Base-by-base conservation (phyloP, 1,140 invertebrate species). In the Temnothorax longispinosus region DNA sequence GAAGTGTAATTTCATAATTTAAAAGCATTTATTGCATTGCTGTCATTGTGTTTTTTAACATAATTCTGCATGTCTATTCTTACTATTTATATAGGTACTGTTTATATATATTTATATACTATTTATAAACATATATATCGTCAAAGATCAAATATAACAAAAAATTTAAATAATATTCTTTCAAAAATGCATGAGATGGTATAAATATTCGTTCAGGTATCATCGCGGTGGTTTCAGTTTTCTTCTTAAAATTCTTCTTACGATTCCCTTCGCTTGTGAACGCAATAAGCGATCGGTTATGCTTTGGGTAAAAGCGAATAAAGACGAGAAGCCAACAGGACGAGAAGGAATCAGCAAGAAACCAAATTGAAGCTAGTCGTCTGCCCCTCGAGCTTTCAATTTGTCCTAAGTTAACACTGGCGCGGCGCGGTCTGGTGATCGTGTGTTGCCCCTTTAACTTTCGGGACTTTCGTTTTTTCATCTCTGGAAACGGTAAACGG, bases 341-440 rank as follows among this genome's bases (percentile, higher is more conserved):
- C 38, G 38, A 41, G 38, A 41, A 41, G 6, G 38, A 41, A 41
- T 41, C 38, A 41, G 38, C 38, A 6, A 41, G 38, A 41, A 41
- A 41, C 38, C 38, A 41, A 91, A 91, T 89, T 82, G 82, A 82
- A 84, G 82, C 65, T 87, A 80, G 82, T 47, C 69, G 78, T 47
- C 69, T 27, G 52, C 38, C 81, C 76, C 80, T 82, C 47, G 88
- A 89, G 80, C 84, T 89, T 89, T 90, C 91, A 91, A 92, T 92
- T 92, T 90, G 87, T 91, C 88, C 76, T 85, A 90, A 91, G 91
- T 91, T 92, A 92, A 92, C 90, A 92, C 52, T 62, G 67, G 69
- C 71, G 52, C 21, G 67, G 69, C 71, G 52, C 21, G 60, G 56
- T 27, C 58, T 41, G 47, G 3, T 52, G 72, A n/a, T 18, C 72